These are phyloP conservation scores for Pandemis cinnamomeana DNA, from an alignment of 2,888 invertebrate genomes.

Conservation along the genomic window DNA sequence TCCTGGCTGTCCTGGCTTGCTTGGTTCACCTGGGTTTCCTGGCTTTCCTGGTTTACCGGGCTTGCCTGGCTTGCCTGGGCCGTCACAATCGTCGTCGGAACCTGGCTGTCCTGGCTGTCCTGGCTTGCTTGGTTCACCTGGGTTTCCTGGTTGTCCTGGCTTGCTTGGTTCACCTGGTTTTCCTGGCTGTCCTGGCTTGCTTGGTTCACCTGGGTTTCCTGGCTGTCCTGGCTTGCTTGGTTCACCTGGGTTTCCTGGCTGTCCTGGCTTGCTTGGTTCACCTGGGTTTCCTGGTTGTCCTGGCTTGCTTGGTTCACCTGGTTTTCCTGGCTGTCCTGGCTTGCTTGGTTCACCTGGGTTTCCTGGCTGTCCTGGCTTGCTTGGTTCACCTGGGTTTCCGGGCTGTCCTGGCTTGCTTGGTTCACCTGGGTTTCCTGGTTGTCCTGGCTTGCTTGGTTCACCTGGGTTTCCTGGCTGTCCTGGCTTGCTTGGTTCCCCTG, in stretches of 20 bases:
- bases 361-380: background rate
- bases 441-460: background rate
- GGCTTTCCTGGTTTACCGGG: too few relatives aligned
- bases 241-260: background rate
- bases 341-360: background rate
- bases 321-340: background rate
- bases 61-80: background rate
- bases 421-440: background rate
- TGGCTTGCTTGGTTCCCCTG: background rate
- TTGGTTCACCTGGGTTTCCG: background rate
- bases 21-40: background rate
- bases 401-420: background rate
- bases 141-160: background rate
- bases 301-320: background rate
- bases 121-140: background rate
- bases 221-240: background rate
- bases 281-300: background rate
- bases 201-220: background rate
- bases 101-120: background rate
- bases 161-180: background rate
- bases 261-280: background rate
- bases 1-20: background rate
- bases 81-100: too few relatives aligned
- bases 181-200: background rate
- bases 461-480: background rate